Conservation (phyloP, 1,140 invertebrate genomes). For the Drosophila miranda region DNA sequence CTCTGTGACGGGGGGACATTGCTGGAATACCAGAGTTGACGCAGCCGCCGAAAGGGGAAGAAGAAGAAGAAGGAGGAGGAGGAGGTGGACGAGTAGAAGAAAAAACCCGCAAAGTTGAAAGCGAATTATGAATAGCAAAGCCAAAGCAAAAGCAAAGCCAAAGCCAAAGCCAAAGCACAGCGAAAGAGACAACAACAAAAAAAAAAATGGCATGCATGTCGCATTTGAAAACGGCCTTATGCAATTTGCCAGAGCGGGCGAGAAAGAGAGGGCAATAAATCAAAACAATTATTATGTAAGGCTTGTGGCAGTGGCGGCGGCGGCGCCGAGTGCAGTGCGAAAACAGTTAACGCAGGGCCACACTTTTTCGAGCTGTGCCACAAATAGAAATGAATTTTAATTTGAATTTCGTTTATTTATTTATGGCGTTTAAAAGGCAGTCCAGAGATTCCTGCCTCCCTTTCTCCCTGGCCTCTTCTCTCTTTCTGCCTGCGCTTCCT, state of each 20-base stretch:
- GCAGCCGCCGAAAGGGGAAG: constrained; percentile 18
- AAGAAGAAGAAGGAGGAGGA: neutral
- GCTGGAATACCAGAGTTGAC: constrained; percentile 66
- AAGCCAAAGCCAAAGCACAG: constrained; percentile 30
- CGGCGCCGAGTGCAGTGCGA: constrained; percentile 37
- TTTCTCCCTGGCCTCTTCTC: constrained; percentile 13
- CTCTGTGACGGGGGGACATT: constrained; percentile 49
- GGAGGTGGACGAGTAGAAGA: constrained; percentile 29
- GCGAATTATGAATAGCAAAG: constrained; percentile 54
- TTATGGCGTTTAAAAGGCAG: constrained; percentile 16
- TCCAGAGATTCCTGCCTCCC: neutral
- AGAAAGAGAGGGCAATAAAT: constrained; percentile 52
- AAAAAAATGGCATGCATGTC: constrained; percentile 72
- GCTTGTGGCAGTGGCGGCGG: constrained; percentile 32
- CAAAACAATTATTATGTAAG: constrained; percentile 79
- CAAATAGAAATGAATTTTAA: constrained; percentile 45
- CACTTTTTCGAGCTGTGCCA: constrained; percentile 52
- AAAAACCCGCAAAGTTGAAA: constrained; percentile 51
- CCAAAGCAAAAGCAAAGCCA: constrained; percentile 29
- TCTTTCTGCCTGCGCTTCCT: neutral
- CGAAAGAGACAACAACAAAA: constrained; percentile 32
- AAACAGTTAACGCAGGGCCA: constrained; percentile 56
- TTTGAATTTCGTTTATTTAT: constrained; percentile 54
- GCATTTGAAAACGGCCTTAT: constrained; percentile 70
- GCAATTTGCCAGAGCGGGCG: constrained; percentile 35